Evolutionary conservation across 2,113 vertebrate genomes (phyloP).

Genomic region (Zosterops lateralis): DNA sequence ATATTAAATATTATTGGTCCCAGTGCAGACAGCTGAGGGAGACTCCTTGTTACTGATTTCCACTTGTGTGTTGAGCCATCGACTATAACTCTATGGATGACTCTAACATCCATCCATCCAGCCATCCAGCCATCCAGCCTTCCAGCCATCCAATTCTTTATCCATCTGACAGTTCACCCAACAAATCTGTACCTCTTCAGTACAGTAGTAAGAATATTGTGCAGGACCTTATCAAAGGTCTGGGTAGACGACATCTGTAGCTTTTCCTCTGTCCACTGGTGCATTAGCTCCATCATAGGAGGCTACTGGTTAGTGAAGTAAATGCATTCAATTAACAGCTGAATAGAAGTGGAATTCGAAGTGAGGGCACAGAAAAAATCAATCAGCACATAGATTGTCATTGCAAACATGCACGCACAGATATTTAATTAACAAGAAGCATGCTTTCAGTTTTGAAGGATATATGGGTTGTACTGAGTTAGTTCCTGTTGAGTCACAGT

Average conservation of each 20-base stretch:
- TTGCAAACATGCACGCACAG: background rate
- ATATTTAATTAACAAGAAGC: background rate
- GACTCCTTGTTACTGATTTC: background rate
- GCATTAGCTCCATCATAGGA: background rate
- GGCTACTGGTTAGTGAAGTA: background rate
- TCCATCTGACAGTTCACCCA: background rate
- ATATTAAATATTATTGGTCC: fast-evolving
- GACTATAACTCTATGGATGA: background rate
- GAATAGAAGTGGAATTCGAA: background rate
- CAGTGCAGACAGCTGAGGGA: background rate
- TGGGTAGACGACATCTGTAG: background rate
- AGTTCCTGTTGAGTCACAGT: background rate
- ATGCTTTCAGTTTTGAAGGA: background rate
- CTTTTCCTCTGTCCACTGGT: background rate
- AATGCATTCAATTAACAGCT: background rate
- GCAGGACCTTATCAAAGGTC: fast-evolving
- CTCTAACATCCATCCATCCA: background rate
- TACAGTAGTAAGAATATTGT: background rate
- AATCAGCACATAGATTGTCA: background rate
- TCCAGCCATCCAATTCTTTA: background rate
- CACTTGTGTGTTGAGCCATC: background rate
- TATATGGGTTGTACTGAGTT: background rate
- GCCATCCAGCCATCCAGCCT: background rate
- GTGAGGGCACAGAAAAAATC: background rate
- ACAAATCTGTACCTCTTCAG: background rate